These are phyloP conservation scores for Phyllostomus discolor DNA, from an alignment of 2,113 vertebrate genomes.

Conservation along the genomic window DNA sequence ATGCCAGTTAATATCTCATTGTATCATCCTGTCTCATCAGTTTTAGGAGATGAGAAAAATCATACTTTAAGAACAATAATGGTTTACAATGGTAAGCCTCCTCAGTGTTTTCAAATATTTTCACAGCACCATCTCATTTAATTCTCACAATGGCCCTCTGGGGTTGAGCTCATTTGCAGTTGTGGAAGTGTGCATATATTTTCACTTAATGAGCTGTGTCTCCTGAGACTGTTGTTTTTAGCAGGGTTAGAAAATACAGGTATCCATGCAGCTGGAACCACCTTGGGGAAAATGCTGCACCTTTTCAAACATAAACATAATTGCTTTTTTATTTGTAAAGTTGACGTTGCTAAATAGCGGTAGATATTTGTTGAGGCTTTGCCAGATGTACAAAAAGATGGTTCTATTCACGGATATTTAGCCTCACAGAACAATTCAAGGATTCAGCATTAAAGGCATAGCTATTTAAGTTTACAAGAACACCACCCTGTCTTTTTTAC, in stretches of 20 bases:
- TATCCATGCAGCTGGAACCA: not conserved
- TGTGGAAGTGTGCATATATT: not conserved
- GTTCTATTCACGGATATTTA: not conserved
- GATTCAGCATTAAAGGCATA: not conserved
- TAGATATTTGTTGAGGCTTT: conserved; percentile 30
- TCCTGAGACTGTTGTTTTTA: not conserved
- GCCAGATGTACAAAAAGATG: conserved; percentile 17
- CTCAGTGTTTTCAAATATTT: not conserved
- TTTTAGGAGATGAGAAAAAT: conserved; percentile 5
- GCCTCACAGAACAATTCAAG: not conserved
- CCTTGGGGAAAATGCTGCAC: not conserved
- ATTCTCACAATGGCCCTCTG: not conserved
- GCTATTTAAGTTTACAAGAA: not conserved
- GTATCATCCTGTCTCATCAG: not conserved
- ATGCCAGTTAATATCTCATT: not conserved
- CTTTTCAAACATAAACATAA: conserved; percentile 25
- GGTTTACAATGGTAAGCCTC: not conserved
- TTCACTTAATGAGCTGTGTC: conserved; percentile 13
- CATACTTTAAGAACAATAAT: not conserved
- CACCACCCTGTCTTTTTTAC: not conserved
- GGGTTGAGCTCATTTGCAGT: not conserved
- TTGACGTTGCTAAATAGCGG: conserved; percentile 35
- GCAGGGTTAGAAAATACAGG: not conserved
- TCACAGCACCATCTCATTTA: conserved; percentile 48
- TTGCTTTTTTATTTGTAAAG: conserved; percentile 31